Evolutionary conservation across 2,888 invertebrate genomes (phyloP).

Genomic region (Hemicrepidius hirtus): DNA sequence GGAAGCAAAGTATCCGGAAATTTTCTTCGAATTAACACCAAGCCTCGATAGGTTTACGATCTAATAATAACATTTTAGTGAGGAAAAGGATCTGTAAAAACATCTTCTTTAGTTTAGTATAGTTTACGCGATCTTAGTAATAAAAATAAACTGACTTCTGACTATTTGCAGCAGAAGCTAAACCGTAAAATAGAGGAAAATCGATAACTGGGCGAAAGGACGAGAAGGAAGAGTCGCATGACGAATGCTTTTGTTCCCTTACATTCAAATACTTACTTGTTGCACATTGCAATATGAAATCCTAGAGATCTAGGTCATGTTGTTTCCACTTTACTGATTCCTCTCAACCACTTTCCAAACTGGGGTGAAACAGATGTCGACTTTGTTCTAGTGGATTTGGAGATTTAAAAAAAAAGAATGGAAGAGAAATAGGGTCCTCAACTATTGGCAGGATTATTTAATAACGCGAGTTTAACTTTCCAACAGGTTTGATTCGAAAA

Average conservation of each 20-base stretch:
- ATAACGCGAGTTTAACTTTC: not conserved
- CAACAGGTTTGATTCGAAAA: slow-evolving; percentile 5
- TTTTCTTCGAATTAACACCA: slow-evolving; percentile 4
- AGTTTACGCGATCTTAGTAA: slow-evolving; percentile 27
- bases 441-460: not conserved
- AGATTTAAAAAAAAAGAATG: slow-evolving; percentile 7
- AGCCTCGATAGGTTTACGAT: slow-evolving; percentile 9
- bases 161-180: slow-evolving; percentile 23
- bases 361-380: slow-evolving; percentile 19
- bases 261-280: slow-evolving; percentile 38
- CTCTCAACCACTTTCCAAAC: not conserved
- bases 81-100: slow-evolving; percentile 10
- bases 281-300: slow-evolving; percentile 36
- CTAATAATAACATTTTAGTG: slow-evolving; percentile 6
- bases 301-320: slow-evolving; percentile 27
- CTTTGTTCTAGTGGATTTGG: not conserved
- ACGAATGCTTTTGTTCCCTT: slow-evolving; percentile 32
- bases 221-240: slow-evolving; percentile 31
- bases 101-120: slow-evolving; percentile 17
- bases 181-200: slow-evolving; percentile 26
- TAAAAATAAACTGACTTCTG: slow-evolving; percentile 22
- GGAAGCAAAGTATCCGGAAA: slow-evolving; percentile 5
- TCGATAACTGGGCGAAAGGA: slow-evolving; percentile 35
- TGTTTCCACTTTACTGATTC: slow-evolving; percentile 17
- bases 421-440: not conserved